Evolutionary conservation across 2,888 invertebrate species (phyloP).

Genomic region (Pasiphila rectangulata): DNA sequence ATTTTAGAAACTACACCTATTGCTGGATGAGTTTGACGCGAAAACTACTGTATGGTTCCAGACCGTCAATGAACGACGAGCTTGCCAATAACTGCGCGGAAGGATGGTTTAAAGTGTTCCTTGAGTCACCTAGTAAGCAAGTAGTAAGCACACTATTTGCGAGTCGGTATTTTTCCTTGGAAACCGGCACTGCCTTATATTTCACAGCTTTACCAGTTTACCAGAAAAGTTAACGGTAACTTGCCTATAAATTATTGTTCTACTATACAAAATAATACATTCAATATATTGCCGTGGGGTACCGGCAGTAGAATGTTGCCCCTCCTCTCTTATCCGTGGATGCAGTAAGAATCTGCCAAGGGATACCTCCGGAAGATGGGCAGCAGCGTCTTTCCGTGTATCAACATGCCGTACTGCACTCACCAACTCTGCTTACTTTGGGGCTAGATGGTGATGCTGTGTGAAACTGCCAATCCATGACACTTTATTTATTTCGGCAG

Average conservation of each 20-base stretch:
- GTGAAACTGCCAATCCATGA: too few species aligned
- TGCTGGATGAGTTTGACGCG: neutral
- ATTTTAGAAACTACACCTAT: neutral
- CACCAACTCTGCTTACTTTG: too few species aligned
- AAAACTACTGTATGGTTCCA: neutral
- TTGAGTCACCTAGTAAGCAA: slow-evolving; percentile 57
- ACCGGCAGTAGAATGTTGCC: too few species aligned
- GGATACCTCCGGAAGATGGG: too few species aligned
- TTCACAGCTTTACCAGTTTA: slow-evolving; percentile 44
- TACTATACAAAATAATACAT: too few species aligned
- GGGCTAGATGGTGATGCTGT: too few species aligned
- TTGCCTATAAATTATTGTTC: slow-evolving; percentile 36
- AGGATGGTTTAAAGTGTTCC: slow-evolving; percentile 30
- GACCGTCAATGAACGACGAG: slow-evolving; percentile 32
- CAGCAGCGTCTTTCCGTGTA: too few species aligned
- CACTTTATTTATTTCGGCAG: too few species aligned
- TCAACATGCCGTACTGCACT: too few species aligned
- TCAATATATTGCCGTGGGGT: too few species aligned
- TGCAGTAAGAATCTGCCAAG: too few species aligned
- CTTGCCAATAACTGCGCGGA: slow-evolving; percentile 2
- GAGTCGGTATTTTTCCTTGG: slow-evolving; percentile 67
- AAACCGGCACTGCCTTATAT: slow-evolving; percentile 48
- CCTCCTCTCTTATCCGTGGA: too few species aligned
- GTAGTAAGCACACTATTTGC: slow-evolving; percentile 66
- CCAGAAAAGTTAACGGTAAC: slow-evolving; percentile 46